Conservation (phyloP, 2,113 vertebrate genomes). For the Ceyx cyanopectus region DNA sequence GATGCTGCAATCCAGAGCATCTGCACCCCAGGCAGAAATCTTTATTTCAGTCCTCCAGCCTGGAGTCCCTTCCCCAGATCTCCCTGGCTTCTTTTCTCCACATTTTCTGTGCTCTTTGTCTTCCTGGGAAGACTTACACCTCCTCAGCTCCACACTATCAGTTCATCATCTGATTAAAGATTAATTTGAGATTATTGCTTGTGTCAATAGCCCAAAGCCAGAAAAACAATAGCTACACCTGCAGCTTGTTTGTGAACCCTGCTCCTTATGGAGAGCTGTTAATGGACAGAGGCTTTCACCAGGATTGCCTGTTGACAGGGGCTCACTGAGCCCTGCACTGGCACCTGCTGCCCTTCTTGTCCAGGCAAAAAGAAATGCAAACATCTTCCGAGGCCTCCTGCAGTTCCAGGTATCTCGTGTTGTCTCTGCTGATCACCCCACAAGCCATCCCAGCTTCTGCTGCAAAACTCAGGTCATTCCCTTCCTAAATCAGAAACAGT, state of each 20-base stretch:
- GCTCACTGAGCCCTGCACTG: not conserved
- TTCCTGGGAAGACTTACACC: not conserved
- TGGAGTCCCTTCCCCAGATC: not conserved
- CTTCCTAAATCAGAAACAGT: not conserved
- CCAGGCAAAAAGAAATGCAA: not conserved
- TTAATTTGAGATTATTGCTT: constrained; percentile 55
- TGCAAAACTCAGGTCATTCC: fast-evolving
- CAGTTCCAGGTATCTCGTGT: fast-evolving
- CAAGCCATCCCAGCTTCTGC: not conserved
- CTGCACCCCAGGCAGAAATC: not conserved
- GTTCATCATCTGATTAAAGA: constrained; percentile 55
- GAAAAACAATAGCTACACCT: constrained; percentile 70
- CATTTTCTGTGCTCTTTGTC: not conserved
- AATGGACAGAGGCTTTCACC: constrained; percentile 46
- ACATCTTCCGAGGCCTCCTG: not conserved
- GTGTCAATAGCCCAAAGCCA: not conserved
- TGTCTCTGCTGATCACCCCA: not conserved
- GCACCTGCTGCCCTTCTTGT: constrained; percentile 54
- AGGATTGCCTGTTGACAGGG: constrained; percentile 5
- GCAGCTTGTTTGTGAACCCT: constrained; percentile 65
- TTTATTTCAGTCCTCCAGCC: not conserved
- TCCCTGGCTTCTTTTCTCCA: not conserved
- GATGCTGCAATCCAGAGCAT: not conserved
- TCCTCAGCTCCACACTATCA: not conserved
- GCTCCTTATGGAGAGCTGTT: constrained; percentile 29